These are phyloP conservation scores for Dasysyrphus albostriatus DNA, from an alignment of 2,888 invertebrate species.

Conservation along the genomic window DNA sequence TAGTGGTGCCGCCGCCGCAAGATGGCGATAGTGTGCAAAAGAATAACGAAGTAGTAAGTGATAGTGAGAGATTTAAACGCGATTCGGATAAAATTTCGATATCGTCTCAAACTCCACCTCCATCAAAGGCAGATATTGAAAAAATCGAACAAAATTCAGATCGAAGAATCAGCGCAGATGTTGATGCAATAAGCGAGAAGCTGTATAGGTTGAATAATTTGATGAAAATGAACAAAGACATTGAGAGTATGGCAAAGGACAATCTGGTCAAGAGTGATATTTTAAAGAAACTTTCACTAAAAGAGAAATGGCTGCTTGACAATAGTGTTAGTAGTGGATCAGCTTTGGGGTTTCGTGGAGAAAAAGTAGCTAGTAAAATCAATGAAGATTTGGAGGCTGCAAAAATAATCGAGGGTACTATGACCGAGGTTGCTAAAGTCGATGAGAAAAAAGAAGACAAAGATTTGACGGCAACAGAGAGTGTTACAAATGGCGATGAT, in stretches of 20 bases:
- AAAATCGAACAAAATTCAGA: slow-evolving; percentile 81
- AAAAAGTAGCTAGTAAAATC: slow-evolving; percentile 22
- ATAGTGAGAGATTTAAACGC: slow-evolving; percentile 52
- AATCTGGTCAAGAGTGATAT: slow-evolving; percentile 83
- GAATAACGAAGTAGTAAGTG: slow-evolving; percentile 60
- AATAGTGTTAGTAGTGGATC: slow-evolving; percentile 75
- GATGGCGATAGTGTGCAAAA: slow-evolving; percentile 61
- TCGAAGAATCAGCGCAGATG: slow-evolving; percentile 81
- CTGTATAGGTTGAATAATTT: slow-evolving; percentile 82
- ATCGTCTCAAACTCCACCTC: slow-evolving; percentile 60
- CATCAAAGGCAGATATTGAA: slow-evolving; percentile 80
- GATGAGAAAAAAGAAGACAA: background rate
- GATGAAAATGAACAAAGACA: slow-evolving; percentile 83
- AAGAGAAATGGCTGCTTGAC: slow-evolving; percentile 83
- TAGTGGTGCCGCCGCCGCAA: slow-evolving; percentile 44
- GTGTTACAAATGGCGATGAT: slow-evolving; percentile 50
- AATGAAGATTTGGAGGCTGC: background rate
- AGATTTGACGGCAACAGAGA: background rate
- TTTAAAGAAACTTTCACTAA: slow-evolving; percentile 82
- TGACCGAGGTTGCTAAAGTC: background rate
- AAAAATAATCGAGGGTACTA: background rate
- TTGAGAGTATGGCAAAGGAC: slow-evolving; percentile 82
- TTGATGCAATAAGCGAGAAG: slow-evolving; percentile 83
- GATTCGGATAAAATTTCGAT: slow-evolving; percentile 47
- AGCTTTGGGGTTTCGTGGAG: slow-evolving; percentile 31